Base-by-base conservation (phyloP, 2,797 vertebrate genomes). In the Apogon talboti region DNA sequence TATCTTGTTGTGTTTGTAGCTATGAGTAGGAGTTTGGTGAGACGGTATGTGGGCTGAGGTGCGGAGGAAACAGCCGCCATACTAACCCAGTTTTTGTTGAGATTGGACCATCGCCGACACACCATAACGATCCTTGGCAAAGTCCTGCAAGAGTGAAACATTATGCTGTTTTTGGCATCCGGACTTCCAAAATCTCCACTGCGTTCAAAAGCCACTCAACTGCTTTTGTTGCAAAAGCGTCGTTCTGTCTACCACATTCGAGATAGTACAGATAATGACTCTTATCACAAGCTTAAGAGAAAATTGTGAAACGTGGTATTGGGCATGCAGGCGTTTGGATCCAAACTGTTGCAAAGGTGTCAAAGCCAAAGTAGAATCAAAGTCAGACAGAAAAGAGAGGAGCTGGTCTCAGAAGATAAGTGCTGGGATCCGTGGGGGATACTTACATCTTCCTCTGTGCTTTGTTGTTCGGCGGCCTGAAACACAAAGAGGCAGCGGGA, bases 51-150 rank as follows among this genome's bases (percentile, higher is more conserved):
- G 35, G 19, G 15, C 18, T 28, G 35, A 45, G 21, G 37, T 11
- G 43, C 3, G 57, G 15, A n/a, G 14, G 57, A 35, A 30, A 2
- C n/a, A 41, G 15, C 28, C 56, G 47, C 46, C 2, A 68, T 71
- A 90, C 96, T 94, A 79, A 99, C 98, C 97, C 91, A 96, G 92
- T 92, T 97, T 99, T 71, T 99, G 93, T 88, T 96, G 96, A 40
- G 98, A 99, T 69, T 98, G 98, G 86, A 99, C 94, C 96, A 99
- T 93, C 44, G 94, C 89, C 35, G 92, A 82, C 69, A 97, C 79
- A 54, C 97, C 98, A 51, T 99, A 99, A 78, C 94, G 94, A 84
- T 99, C 98, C 91, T 97, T 97, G 77, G 97, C 96, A 93, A 96
- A 98, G 90, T 99, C 98, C 98, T 99, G 79, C 24, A 80, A 64